Evolutionary conservation across 2,888 invertebrate genomes (phyloP), one percentile per base, ranked within the genome.

Genomic region (Mamestra brassicae): DNA sequence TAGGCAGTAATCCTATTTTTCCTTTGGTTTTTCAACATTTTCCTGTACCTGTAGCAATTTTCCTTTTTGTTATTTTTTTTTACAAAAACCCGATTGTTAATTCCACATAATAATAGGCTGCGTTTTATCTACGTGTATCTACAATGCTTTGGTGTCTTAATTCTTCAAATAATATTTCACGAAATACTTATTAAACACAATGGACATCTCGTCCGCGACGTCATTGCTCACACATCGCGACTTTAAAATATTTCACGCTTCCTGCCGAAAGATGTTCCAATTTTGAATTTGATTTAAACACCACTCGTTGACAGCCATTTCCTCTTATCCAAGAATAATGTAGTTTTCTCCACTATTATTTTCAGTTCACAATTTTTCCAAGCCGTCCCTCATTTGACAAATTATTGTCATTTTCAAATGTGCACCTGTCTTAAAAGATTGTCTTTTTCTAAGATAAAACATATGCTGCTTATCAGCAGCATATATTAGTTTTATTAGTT

Each of bases 271-370:
- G 95, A 94, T 94, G 95, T 94, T 94, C 95, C 94, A 96, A 95
- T 96, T 96, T 94, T 94, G 93, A 93, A 92, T 96, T 94, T 96
- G 95, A 96, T 96, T 95, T 95, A 96, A 93, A 93, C 90, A 90
- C 92, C 87, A 87, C 88, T 87, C 90, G 95, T 78, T 93, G 96
- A 96, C 96, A 94, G 93, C 92, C 91, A 94, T 95, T 95, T 96
- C 96, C 96, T 95, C 90, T 91, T 90, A 92, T 92, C 93, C 92
- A 92, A 90, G 89, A 91, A 89, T 88, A 89, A 88, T 92, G 87
- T 89, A 88, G 87, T 91, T 93, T 87, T 92, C 90, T 89, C 84
- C 86, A 89, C 90, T 90, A 91, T 89, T 91, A 90, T 92, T 91
- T 91, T 90, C 91, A 83, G 80, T 90, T 90, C 78, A 83, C 86